phyloP scores from a whole-genome alignment of 2,797 vertebrate genomes.

The Takifugu ocellatus region DNA sequence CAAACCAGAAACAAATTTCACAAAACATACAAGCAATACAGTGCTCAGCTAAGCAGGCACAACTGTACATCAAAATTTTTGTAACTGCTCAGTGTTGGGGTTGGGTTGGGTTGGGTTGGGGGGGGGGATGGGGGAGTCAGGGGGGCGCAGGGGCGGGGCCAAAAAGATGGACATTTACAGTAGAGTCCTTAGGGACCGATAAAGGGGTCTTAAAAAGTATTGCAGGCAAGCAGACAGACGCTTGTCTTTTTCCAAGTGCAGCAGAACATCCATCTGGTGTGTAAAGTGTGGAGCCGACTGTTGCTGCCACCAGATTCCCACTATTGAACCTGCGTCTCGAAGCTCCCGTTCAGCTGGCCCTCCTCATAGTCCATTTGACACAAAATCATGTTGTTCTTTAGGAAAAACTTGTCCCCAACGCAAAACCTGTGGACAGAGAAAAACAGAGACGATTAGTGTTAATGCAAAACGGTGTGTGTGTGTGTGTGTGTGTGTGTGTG shows the following conservation, averaged over 20 bases:
- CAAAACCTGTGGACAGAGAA: constrained; percentile 86
- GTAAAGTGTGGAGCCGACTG: constrained; percentile 64
- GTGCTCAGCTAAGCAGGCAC: constrained; percentile 96
- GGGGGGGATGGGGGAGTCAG: no score
- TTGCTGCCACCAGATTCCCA: constrained; percentile 66
- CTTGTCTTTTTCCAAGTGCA: constrained; percentile 78
- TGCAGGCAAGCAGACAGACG: constrained; percentile 91
- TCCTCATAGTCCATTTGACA: constrained; percentile 99
- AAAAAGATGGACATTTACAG: constrained; percentile 87
- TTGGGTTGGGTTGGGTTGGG: not conserved
- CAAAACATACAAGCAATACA: constrained; percentile 96
- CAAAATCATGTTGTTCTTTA: constrained; percentile 99
- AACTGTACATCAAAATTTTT: constrained; percentile 90
- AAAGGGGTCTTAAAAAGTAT: constrained; percentile 89
- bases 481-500: constrained; percentile 2
- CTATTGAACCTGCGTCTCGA: constrained; percentile 98
- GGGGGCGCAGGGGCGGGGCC: constrained; percentile 62
- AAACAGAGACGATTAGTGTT: constrained; percentile 24
- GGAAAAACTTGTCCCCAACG: constrained; percentile 99
- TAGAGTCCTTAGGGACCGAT: constrained; percentile 87
- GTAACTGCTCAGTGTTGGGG: constrained; percentile 93
- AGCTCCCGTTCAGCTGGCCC: constrained; percentile 98
- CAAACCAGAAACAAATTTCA: constrained; percentile 83
- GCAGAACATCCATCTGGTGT: constrained; percentile 80
- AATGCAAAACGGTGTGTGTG: constrained; percentile 16